These are phyloP conservation scores for Sinocyclocheilus maitianheensis DNA, from an alignment of 2,113 vertebrate genomes.

Conservation along the genomic window DNA sequence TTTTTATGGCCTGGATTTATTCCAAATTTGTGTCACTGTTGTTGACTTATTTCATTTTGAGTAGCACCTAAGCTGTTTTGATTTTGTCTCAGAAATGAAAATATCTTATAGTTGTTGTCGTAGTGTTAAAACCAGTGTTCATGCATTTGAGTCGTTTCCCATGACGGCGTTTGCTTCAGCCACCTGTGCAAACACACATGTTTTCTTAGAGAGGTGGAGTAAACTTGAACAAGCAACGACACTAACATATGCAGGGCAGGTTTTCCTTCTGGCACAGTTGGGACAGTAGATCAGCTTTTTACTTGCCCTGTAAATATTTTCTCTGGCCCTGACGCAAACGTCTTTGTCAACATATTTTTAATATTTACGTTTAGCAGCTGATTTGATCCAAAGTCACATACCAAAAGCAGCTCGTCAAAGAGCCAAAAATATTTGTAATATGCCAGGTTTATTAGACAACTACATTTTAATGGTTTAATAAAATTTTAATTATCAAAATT, in stretches of 20 bases:
- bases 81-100: background rate
- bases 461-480: too few relatives aligned
- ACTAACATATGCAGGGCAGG: background rate
- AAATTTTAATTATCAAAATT: background rate
- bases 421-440: background rate
- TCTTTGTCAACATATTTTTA: background rate
- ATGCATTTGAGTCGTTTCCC: background rate
- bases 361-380: background rate
- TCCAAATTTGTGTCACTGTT: background rate
- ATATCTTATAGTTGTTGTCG: background rate
- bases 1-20: background rate
- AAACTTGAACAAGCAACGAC: background rate
- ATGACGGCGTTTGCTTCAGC: conserved; percentile 4
- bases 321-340: background rate
- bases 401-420: background rate
- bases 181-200: conserved; percentile 42
- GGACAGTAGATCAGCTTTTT: background rate
- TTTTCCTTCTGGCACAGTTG: background rate
- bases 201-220: conserved; percentile 34
- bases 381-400: background rate
- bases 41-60: background rate
- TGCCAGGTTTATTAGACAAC: background rate
- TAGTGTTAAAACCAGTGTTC: background rate
- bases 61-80: background rate
- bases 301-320: background rate